Percentiles rank a stretch among this genome's conserved stretches.
Evolutionary conservation across 2,113 vertebrate genomes (phyloP).

Genomic region (Patagioenas fasciata): DNA sequence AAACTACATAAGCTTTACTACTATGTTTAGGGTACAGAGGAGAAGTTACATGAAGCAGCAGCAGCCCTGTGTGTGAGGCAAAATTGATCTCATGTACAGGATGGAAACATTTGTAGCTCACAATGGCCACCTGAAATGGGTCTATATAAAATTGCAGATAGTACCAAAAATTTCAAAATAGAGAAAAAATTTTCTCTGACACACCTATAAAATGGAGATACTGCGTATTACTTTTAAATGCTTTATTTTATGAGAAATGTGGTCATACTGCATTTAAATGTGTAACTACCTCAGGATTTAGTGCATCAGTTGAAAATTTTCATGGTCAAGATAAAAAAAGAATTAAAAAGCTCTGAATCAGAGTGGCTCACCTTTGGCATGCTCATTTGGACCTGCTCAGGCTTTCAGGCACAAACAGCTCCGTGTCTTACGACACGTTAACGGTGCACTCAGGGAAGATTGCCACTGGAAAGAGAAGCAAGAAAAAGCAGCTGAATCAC

Average conservation of each 20-base stretch:
- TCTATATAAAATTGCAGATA: background rate
- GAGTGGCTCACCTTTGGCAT: background rate
- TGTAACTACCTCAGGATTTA: background rate
- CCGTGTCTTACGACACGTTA: fast-evolving
- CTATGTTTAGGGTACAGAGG: background rate
- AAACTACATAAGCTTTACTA: background rate
- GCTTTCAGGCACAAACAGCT: background rate
- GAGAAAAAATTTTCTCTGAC: background rate
- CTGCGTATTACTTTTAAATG: background rate
- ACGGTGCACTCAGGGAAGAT: fast-evolving
- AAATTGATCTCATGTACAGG: background rate
- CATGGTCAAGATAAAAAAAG: background rate
- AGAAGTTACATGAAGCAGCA: background rate
- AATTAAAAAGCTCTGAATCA: background rate
- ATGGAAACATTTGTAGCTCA: background rate
- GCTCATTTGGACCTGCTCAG: background rate
- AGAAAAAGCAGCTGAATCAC: background rate
- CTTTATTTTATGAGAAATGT: background rate
- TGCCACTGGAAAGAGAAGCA: background rate
- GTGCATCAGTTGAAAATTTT: background rate
- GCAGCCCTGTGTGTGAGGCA: background rate
- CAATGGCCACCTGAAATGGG: background rate
- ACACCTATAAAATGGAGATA: background rate
- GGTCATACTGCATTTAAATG: background rate
- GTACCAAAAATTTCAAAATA: background rate